phyloP scores from a whole-genome alignment of 2,113 vertebrate species.

The Misgurnus mizolepis region DNA sequence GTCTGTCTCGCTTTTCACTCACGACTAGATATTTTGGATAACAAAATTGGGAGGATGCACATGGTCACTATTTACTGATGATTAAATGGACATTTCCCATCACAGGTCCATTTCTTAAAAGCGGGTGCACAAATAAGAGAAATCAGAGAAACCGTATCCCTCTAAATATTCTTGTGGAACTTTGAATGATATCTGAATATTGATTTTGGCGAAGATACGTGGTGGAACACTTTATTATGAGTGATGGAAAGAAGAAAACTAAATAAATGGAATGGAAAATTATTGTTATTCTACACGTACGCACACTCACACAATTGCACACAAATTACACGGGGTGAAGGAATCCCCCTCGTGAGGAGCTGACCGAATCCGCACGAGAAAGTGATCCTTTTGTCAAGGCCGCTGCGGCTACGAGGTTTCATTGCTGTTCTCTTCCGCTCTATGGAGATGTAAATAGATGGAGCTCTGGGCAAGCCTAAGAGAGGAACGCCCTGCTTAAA shows the following conservation, averaged over 20 bases:
- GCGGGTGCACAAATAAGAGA: conserved; percentile 12
- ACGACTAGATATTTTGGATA: conserved; percentile 18
- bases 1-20: conserved; percentile 28
- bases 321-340: conserved; percentile 32
- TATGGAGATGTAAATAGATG: not conserved
- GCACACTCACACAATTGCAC: conserved; percentile 5
- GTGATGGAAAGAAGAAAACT: conserved; percentile 43
- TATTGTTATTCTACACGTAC: conserved; percentile 53
- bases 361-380: conserved; percentile 42
- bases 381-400: conserved; percentile 38
- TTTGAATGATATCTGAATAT: conserved; percentile 56
- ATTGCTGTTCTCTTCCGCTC: not conserved
- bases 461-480: conserved; percentile 5
- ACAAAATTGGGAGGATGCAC: conserved; percentile 20
- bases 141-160: conserved; percentile 37
- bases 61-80: conserved; percentile 26
- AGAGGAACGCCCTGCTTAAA: conserved; percentile 45
- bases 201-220: conserved; percentile 47
- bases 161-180: conserved; percentile 52
- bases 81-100: conserved; percentile 34
- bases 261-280: conserved; percentile 52
- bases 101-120: not conserved
- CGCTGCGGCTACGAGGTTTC: conserved; percentile 18
- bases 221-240: conserved; percentile 55
- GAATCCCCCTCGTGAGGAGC: conserved; percentile 44